Conservation (phyloP, 2,888 invertebrate genomes). For the Pollenia amentaria region DNA sequence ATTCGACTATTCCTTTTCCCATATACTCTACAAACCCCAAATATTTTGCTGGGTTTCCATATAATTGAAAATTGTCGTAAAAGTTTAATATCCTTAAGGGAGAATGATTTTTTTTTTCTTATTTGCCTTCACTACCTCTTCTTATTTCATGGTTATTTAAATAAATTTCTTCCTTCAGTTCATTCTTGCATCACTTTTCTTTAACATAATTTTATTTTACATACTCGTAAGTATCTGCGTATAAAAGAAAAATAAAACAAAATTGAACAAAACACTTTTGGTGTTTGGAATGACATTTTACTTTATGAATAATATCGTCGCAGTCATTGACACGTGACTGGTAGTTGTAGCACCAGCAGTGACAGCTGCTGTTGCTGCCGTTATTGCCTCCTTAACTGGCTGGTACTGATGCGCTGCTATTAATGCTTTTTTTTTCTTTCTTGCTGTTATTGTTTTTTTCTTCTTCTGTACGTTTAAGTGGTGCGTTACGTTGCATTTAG, state of each 20-base stretch:
- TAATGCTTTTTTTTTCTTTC: background rate
- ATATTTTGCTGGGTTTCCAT: conserved; percentile 36
- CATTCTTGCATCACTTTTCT: background rate
- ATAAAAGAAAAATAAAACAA: conserved; percentile 4
- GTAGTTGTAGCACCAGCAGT: conserved; percentile 52
- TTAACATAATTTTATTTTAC: background rate
- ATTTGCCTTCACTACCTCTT: conserved; percentile 6
- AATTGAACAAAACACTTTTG: conserved; percentile 66
- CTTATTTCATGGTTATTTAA: conserved; percentile 67
- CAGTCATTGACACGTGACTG: conserved; percentile 67
- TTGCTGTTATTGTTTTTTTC: conserved; percentile 7
- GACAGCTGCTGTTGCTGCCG: conserved; percentile 50
- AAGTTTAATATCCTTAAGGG: conserved; percentile 69
- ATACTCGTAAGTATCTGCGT: background rate
- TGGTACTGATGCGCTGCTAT: background rate
- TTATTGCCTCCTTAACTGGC: conserved; percentile 33
- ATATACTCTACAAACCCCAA: background rate
- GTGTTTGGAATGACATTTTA: conserved; percentile 66
- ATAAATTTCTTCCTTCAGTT: conserved; percentile 44
- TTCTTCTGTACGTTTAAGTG: conserved; percentile 30
- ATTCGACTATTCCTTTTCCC: too few species aligned
- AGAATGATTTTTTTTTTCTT: conserved; percentile 11
- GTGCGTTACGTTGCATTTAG: conserved; percentile 52
- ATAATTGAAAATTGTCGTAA: conserved; percentile 70
- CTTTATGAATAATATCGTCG: conserved; percentile 57